These are phyloP conservation scores for Rhopalosiphum maidis DNA, from an alignment of 1,140 invertebrate species.

Conservation along the genomic window DNA sequence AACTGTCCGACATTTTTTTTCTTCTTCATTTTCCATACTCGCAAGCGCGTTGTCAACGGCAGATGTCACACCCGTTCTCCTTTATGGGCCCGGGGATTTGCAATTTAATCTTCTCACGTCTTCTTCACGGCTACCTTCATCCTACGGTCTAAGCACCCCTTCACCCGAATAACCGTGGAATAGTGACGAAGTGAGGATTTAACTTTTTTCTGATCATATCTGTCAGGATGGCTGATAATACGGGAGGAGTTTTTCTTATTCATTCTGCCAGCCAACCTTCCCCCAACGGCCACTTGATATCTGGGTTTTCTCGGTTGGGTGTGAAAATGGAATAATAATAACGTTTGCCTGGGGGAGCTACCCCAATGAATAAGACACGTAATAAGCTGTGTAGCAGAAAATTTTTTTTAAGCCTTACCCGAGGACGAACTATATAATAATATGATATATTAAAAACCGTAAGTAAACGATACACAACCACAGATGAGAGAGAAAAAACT, in stretches of 20 bases:
- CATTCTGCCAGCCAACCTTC: not conserved
- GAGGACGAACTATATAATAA: conserved; percentile 16
- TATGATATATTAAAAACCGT: conserved; percentile 30
- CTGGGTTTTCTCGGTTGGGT: not conserved
- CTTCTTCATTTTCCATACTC: not conserved
- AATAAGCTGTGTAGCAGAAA: not conserved
- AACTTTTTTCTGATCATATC: conserved; percentile 43
- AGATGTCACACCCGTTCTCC: conserved; percentile 55
- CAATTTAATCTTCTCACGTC: conserved; percentile 57
- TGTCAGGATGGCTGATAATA: conserved; percentile 31
- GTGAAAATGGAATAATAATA: conserved; percentile 54
- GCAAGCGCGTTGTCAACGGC: conserved; percentile 45
- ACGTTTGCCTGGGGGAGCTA: not conserved
- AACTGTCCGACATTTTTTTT: conserved; percentile 42
- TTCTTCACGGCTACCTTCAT: not conserved
- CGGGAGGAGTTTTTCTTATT: conserved; percentile 10
- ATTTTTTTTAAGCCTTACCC: conserved; percentile 4
- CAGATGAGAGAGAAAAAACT: not conserved
- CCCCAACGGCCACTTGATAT: not conserved
- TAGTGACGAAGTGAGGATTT: conserved; percentile 36
- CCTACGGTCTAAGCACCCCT: not conserved
- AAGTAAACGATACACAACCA: not conserved
- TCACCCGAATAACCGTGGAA: not conserved
- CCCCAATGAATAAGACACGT: not conserved
- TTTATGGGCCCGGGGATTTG: conserved; percentile 49